Base-by-base conservation (phyloP, 1,140 invertebrate genomes). In the Pteromalus puparum region DNA sequence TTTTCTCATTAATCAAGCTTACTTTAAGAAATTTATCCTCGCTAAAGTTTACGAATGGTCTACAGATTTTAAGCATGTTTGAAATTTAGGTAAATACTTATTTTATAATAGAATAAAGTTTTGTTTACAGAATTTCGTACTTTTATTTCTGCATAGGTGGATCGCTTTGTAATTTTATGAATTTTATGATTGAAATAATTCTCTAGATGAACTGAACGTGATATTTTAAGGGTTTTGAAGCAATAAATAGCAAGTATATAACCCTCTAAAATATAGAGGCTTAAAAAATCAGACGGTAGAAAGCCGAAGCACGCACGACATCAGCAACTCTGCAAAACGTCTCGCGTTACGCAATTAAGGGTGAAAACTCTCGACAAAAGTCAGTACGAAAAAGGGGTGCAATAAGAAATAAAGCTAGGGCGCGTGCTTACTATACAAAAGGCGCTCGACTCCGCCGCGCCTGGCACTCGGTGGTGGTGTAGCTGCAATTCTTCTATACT, bases 1-100 rank as follows among this genome's bases (percentile, higher is more conserved):
- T 81, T 85, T 81, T 75, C 34, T 85, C 46, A 76, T 75, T 81
- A 81, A 76, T 85, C 72, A 79, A 79, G 24, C 46, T 42, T 15
- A 1, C 67, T 48, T 24, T n/a, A 30, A 70, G 13, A 82, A 73
- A 81, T 73, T 73, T 68, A 34, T 34, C 26, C 6, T 38, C 38
- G 5, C 18, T 53, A 67, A 67, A 28, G 28, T 70, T 70, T 24
- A 70, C 42, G 9, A 38, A 80, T 34, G 28, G 18, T 38, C 61
- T 34, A 34, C 30, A 34, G 30, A 34, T 34, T 34, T 34, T 34
- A 34, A 34, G 30, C 30, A 34, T 34, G 30, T 34, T 34, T 34
- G 30, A 34, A 34, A 34, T 34, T 53, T 15, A 21, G 13, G 48
- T 53, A 53, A 53, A 61, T 61, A 61, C 21, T 61, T 61, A 21